Percentiles rank a stretch among this genome's conserved stretches.
Conservation (phyloP, 2,797 vertebrate genomes). For the Paguma larvata region DNA sequence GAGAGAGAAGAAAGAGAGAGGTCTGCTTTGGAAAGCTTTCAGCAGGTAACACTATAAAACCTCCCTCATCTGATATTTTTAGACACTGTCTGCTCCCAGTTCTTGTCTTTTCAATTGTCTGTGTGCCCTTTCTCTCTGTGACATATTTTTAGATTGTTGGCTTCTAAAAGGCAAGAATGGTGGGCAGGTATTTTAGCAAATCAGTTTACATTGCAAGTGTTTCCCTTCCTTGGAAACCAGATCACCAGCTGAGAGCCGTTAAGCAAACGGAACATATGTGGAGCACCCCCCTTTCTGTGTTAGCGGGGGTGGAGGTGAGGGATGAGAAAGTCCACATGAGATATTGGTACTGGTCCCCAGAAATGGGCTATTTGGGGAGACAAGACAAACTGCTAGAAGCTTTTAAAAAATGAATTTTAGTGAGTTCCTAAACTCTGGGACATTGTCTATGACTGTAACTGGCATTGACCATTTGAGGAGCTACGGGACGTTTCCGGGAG, state of each 20-base stretch:
- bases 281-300: not conserved
- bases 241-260: conserved; percentile 7
- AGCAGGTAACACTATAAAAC: not conserved
- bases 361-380: not conserved
- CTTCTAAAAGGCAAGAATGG: conserved; percentile 56
- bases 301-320: too few species aligned
- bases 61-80: conserved; percentile 65
- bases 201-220: conserved; percentile 14
- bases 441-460: not conserved
- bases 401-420: not conserved
- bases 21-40: conserved; percentile 18
- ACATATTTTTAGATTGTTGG: conserved; percentile 58
- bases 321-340: not conserved
- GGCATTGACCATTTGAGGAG: not conserved
- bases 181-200: conserved; percentile 58
- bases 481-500: not conserved
- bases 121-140: conserved; percentile 59
- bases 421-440: not conserved
- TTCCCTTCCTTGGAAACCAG: conserved; percentile 48
- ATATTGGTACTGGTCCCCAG: not conserved
- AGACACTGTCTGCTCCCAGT: conserved; percentile 15
- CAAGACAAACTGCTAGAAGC: not conserved
- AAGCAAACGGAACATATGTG: not conserved
- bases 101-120: conserved; percentile 59
- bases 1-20: not conserved